These are phyloP conservation scores for Erynnis tages DNA, from an alignment of 2,888 invertebrate species.

Conservation along the genomic window DNA sequence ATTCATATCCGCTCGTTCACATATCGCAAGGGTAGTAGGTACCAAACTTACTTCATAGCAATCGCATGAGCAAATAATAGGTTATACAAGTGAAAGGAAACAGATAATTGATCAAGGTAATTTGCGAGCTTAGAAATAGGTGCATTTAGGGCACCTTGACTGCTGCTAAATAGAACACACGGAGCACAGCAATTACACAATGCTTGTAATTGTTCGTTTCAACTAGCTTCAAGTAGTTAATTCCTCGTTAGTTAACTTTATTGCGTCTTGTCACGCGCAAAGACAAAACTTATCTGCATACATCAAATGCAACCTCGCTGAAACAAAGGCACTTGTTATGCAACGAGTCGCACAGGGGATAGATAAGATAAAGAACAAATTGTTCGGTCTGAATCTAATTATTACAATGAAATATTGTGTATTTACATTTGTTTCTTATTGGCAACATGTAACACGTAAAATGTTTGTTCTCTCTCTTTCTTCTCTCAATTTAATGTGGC, in stretches of 20 bases:
- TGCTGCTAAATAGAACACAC: slow-evolving; percentile 22
- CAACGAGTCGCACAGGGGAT: slow-evolving; percentile 18
- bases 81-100: slow-evolving; percentile 17
- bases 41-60: neutral
- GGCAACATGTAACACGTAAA: too few relatives aligned
- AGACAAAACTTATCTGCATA: slow-evolving; percentile 29
- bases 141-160: slow-evolving; percentile 28
- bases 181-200: slow-evolving; percentile 26
- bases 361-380: slow-evolving; percentile 13
- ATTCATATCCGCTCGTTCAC: too few relatives aligned
- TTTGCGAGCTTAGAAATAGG: slow-evolving; percentile 13
- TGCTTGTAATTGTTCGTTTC: slow-evolving; percentile 25
- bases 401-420: neutral
- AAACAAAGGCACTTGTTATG: slow-evolving; percentile 24
- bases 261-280: slow-evolving; percentile 29
- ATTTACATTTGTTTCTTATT: too few relatives aligned
- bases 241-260: slow-evolving; percentile 27
- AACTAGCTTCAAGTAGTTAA: slow-evolving; percentile 28
- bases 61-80: neutral
- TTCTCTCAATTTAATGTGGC: too few relatives aligned
- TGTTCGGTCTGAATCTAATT: slow-evolving; percentile 10
- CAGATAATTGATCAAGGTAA: slow-evolving; percentile 19
- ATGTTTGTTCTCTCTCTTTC: too few relatives aligned
- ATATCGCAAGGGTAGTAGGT: too few relatives aligned
- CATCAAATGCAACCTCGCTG: slow-evolving; percentile 20